Base-by-base conservation (phyloP, 2,888 invertebrate species). In the Platycnemis pennipes region DNA sequence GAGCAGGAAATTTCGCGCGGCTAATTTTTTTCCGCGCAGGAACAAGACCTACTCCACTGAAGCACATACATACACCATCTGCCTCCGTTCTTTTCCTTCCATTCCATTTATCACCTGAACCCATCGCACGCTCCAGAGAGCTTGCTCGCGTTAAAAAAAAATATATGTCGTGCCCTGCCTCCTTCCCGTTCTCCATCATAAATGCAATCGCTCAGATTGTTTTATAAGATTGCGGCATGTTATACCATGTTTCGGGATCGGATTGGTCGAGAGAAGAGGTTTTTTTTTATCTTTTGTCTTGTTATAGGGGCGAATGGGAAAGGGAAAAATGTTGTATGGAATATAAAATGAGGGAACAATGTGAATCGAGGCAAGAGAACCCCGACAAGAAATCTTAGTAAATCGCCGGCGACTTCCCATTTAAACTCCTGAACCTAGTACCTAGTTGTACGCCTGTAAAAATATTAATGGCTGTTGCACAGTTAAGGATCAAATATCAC, bases 161-260 rank as follows among this genome's bases (percentile, higher is more conserved):
- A 53, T 53, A 53, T 53, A n/a, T n/a, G n/a, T n/a, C n/a, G n/a
- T 19, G 19, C 53, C 4, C 16, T 3, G 53, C 53, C 63, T 63
- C 63, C 63, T 63, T 8, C 19, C 19, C 49, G 49, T 7, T n/a
- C 63, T 4, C 5, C n/a, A n/a, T 63, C 7, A 63, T n/a, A n/a
- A 63, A 63, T 63, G 63, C 63, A 63, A 49, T 63, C 26, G n/a
- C 63, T n/a, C 63, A n/a, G 63, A 63, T 63, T 63, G 63, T 63
- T n/a, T n/a, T n/a, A 4, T 5, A 63, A 63, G 63, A 63, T 26
- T n/a, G 63, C 4, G 63, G 8, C 26, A 7, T 22, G 63, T 53
- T 53, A 53, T 0, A 22, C 5, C 63, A n/a, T 26, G 19, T 63
- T 63, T 63, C 7, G 0, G 63, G 63, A 63, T 2, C 63, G 26